Evolutionary conservation across 2,797 vertebrate species (phyloP).

Genomic region (Trachops cirrhosus): DNA sequence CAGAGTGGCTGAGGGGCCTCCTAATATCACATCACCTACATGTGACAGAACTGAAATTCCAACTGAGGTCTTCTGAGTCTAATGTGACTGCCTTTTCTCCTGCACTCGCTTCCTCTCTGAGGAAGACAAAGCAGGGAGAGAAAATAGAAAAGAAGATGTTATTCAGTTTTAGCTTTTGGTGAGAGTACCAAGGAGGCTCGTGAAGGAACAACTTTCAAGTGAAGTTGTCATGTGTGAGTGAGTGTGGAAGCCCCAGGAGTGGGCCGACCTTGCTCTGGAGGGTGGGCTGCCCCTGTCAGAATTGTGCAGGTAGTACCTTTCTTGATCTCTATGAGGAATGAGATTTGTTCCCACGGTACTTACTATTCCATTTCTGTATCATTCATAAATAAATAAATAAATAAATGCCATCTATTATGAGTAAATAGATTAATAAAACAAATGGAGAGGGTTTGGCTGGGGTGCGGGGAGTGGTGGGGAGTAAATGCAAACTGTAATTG

Average conservation of each 20-base stretch:
- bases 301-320: not conserved
- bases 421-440: not conserved
- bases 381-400: no score
- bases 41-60: not conserved
- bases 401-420: not conserved
- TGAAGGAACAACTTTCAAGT: not conserved
- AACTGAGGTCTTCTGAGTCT: not conserved
- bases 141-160: not conserved
- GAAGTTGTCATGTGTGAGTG: not conserved
- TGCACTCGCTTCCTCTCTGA: not conserved
- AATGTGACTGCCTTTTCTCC: not conserved
- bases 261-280: rapidly evolving
- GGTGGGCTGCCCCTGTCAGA: not conserved
- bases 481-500: no score
- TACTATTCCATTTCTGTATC: not conserved
- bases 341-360: not conserved
- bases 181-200: not conserved
- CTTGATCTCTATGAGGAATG: not conserved
- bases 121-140: not conserved
- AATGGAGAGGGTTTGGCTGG: not conserved
- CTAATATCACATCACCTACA: not conserved
- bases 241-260: not conserved
- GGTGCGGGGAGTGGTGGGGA: no score
- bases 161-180: not conserved
- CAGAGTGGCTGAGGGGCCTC: not conserved